phyloP scores from a whole-genome alignment of 2,888 invertebrate species.

The Drosophila kambysellisi region DNA sequence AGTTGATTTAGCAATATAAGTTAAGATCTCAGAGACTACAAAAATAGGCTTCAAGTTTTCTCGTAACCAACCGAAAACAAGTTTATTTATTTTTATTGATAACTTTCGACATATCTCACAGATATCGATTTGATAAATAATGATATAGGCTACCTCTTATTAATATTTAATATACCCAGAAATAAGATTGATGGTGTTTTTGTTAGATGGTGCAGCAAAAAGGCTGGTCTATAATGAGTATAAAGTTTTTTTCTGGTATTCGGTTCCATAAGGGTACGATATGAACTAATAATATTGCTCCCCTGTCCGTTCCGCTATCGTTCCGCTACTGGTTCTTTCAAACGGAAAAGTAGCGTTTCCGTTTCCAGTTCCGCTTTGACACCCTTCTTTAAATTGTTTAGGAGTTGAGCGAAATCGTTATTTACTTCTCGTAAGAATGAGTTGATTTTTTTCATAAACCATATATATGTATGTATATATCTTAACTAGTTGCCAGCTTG shows the following conservation, averaged over 20 bases:
- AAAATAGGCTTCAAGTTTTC: not conserved
- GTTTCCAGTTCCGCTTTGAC: not conserved
- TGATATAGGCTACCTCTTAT: no score
- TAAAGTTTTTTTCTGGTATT: not conserved
- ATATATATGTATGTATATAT: not conserved
- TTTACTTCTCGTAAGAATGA: not conserved
- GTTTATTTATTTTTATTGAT: no score
- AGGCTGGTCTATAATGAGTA: no score
- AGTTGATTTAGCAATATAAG: not conserved
- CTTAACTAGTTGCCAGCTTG: slow-evolving; percentile 24
- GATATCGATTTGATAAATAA: no score
- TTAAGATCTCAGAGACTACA: not conserved
- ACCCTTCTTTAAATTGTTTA: not conserved
- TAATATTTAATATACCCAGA: no score
- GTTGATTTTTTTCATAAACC: not conserved
- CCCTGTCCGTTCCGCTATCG: not conserved
- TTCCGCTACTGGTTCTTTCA: not conserved
- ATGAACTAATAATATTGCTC: not conserved
- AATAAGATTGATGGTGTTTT: no score
- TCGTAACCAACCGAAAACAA: no score
- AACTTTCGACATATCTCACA: no score
- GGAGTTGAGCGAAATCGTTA: not conserved
- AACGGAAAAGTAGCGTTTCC: not conserved
- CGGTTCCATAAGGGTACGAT: not conserved
- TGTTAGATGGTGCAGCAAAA: not conserved